Evolutionary conservation across 53 echinoderm and acorn worm genomes (phyloP).

Genomic region (Glandiceps talaboti): DNA sequence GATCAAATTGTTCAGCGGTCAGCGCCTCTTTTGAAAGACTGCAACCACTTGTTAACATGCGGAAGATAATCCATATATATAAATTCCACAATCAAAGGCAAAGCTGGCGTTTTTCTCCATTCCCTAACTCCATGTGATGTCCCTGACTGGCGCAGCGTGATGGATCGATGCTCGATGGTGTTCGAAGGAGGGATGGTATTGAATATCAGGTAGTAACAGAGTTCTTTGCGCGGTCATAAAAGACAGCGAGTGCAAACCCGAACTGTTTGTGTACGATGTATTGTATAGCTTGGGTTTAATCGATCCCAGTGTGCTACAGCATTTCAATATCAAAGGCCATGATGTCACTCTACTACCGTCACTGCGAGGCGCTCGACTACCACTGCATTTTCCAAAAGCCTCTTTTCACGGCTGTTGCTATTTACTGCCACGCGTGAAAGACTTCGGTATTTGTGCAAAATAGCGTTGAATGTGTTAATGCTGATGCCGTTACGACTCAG

Average conservation of each 20-base stretch:
- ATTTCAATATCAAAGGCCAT: not conserved
- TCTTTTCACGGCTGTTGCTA: not conserved
- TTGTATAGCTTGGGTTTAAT: not conserved
- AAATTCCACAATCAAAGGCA: too few relatives aligned
- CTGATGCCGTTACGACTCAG: not conserved
- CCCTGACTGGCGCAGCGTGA: too few relatives aligned
- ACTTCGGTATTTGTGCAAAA: not conserved
- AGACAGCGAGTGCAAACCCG: not conserved
- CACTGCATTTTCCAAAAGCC: not conserved
- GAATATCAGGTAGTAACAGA: not conserved
- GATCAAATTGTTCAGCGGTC: too few relatives aligned
- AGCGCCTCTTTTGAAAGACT: not conserved
- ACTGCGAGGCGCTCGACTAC: not conserved
- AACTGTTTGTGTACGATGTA: not conserved
- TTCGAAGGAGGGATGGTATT: not conserved
- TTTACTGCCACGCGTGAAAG: not conserved
- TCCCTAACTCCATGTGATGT: too few relatives aligned
- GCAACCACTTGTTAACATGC: too few relatives aligned
- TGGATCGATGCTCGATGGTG: too few relatives aligned
- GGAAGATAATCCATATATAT: too few relatives aligned
- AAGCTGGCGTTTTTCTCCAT: too few relatives aligned
- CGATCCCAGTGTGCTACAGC: not conserved
- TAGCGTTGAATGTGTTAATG: not conserved
- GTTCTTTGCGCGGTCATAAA: not conserved
- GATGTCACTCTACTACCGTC: not conserved